Percentiles rank a stretch among this genome's conserved stretches.
Evolutionary conservation across 2,797 vertebrate genomes (phyloP).

Genomic region (Anomalospiza imberbis): DNA sequence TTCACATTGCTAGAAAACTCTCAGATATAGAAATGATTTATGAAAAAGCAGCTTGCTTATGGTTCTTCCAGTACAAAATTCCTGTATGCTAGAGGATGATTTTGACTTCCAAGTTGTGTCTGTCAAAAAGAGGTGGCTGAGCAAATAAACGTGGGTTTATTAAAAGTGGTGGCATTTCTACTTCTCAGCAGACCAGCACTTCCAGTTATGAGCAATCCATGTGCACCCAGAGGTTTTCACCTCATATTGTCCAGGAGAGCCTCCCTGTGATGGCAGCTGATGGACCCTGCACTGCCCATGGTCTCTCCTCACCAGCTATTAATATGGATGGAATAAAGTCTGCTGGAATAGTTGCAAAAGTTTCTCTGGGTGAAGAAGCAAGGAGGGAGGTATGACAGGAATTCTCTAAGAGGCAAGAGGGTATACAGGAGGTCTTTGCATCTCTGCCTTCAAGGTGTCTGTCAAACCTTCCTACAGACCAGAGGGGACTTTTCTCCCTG

Average conservation of each 20-base stretch:
- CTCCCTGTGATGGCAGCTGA: not conserved
- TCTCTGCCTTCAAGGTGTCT: not conserved
- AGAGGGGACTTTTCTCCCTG: not conserved
- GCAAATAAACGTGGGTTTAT: not conserved
- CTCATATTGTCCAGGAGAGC: not conserved
- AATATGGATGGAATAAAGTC: not conserved
- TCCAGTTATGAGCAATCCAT: not conserved
- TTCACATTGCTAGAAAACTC: not conserved
- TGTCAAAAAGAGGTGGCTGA: not conserved
- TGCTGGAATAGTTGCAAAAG: not conserved
- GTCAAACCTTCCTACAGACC: not conserved
- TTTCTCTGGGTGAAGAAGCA: not conserved
- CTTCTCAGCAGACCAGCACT: not conserved
- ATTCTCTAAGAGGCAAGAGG: not conserved
- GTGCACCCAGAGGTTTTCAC: not conserved
- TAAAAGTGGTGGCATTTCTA: not conserved
- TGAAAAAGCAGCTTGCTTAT: not conserved
- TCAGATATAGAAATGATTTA: not conserved
- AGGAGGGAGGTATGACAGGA: not conserved
- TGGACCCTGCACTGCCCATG: not conserved
- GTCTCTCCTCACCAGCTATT: not conserved
- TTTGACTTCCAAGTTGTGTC: not conserved
- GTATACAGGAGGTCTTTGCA: not conserved
- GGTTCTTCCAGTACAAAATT: not conserved
- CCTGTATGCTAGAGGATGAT: not conserved